These are phyloP conservation scores for Xerus inauris DNA, from an alignment of 2,113 vertebrate genomes.

Conservation along the genomic window DNA sequence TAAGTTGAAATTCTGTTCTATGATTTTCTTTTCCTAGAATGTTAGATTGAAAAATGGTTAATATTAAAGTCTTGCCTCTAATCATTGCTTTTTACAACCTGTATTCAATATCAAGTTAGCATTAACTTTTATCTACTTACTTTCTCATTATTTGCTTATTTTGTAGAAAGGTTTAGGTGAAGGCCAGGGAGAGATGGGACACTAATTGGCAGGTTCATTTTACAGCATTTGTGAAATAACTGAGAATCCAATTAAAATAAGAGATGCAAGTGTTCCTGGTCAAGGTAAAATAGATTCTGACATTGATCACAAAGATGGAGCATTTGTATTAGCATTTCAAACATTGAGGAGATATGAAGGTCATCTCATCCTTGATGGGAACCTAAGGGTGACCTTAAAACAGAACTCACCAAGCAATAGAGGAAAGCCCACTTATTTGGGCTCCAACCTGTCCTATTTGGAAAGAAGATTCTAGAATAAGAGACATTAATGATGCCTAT, in stretches of 20 bases:
- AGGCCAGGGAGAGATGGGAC: not conserved
- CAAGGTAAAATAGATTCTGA: not conserved
- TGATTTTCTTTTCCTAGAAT: slow-evolving; percentile 44
- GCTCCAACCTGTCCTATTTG: not conserved
- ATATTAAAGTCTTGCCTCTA: not conserved
- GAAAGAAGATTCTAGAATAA: not conserved
- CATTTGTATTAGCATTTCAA: not conserved
- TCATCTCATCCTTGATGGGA: not conserved
- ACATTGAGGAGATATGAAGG: not conserved
- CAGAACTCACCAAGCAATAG: not conserved
- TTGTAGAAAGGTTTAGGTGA: not conserved
- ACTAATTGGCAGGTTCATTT: not conserved
- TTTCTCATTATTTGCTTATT: not conserved
- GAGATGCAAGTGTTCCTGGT: not conserved
- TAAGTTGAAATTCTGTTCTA: not conserved
- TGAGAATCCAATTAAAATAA: not conserved
- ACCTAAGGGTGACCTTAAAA: not conserved
- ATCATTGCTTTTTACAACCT: not conserved
- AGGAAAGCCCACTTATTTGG: not conserved
- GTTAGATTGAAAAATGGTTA: not conserved
- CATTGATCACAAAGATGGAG: not conserved
- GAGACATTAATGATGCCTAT: not conserved
- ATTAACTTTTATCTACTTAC: not conserved
- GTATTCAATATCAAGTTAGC: not conserved
- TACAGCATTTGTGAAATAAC: not conserved